Evolutionary conservation across 2,888 invertebrate genomes (phyloP), one percentile per base, ranked within the genome.

Genomic region (Dicyrtomina minuta): DNA sequence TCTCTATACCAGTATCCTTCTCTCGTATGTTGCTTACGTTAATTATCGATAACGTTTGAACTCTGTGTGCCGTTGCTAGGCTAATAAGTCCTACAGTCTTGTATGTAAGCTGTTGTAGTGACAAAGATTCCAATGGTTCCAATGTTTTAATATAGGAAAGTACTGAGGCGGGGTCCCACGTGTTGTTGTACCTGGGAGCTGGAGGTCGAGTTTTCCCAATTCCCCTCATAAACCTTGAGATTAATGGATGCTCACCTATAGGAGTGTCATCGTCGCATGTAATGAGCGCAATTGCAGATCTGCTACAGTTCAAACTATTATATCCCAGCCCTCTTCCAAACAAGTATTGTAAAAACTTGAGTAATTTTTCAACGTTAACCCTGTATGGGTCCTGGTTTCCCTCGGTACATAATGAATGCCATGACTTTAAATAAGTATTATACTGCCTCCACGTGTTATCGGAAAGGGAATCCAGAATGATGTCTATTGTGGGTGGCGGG

Each of bases 241-340:
- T n/a, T n/a, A n/a, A n/a, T 1, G 73, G 27, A 4, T 73, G 1
- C 10, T 51, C 55, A 27, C 68, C 46, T n/a, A 66, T 51, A 1
- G 70, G 72, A 20, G 73, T 15, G n/a, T n/a, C n/a, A 10, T 15
- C 15, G 26, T n/a, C 1, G 1, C 26, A 41, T 1, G 59, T 17
- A 33, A 70, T 24, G 3, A 68, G 46, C 6, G 75, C 72, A 0
- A 75, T 5, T 0, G 71, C 71, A 0, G 73, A 71, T n/a, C 74
- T 66, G 13, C 51, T 41, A 3, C 51, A 33, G 39, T 74, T 74
- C 2, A 75, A 26, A 13, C 43, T 61, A 17, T 64, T 70, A 17
- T 74, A 75, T 15, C 70, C 41, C 5, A 27, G n/a, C 13, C 71
- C 71, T 1, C 43, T 15, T 6, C 62, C 60, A 44, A 51, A 68